A percentile compares a stretch with the other conserved stretches of the same genome.
Evolutionary conservation across 2,888 invertebrate species (phyloP).

Genomic region (Periphyllus acericola): DNA sequence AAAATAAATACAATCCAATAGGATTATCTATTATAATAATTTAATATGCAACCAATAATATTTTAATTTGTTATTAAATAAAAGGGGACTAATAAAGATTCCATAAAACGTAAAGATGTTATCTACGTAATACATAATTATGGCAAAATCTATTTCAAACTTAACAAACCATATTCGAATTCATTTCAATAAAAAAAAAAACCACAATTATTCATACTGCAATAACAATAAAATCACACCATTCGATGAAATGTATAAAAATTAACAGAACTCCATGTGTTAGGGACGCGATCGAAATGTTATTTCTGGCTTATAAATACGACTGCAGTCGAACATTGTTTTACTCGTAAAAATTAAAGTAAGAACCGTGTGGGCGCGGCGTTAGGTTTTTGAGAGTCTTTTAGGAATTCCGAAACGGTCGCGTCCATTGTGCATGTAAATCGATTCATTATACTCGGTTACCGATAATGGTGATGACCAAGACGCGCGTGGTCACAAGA

Average conservation of each 20-base stretch:
- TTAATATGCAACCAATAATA: not conserved
- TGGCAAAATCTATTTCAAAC: not conserved
- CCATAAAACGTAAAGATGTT: not conserved
- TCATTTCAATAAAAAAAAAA: not conserved
- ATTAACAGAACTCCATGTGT: too few relatives aligned
- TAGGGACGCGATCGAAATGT: not conserved
- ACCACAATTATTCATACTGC: not conserved
- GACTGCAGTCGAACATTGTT: not conserved
- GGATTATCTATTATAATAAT: too few relatives aligned
- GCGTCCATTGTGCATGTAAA: slow-evolving; percentile 21
- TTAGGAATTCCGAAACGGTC: slow-evolving; percentile 10
- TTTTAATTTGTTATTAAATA: too few relatives aligned
- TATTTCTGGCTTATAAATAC: not conserved
- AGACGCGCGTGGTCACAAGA: slow-evolving; percentile 28
- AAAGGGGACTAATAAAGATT: too few relatives aligned
- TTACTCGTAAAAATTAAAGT: not conserved
- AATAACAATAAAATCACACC: not conserved
- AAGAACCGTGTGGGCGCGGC: not conserved
- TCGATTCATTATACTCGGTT: slow-evolving; percentile 42
- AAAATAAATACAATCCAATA: not conserved
- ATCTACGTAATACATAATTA: not conserved
- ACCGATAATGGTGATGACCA: not conserved
- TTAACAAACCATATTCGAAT: not conserved
- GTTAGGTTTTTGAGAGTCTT: slow-evolving; percentile 1
- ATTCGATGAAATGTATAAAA: not conserved